phyloP scores from a whole-genome alignment of 2,113 vertebrate species.

The Tupaia tana region DNA sequence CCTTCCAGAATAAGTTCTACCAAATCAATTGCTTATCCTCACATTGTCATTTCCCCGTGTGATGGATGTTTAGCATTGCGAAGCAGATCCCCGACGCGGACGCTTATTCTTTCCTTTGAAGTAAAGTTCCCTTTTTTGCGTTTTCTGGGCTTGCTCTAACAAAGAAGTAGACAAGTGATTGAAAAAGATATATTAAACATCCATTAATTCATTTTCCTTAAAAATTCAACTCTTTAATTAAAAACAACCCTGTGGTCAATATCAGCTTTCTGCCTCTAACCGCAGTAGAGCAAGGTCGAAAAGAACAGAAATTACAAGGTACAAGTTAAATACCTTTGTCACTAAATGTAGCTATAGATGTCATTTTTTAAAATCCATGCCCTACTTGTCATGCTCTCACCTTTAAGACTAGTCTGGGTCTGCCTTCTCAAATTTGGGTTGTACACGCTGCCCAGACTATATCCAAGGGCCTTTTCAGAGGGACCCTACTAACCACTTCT shows the following conservation, averaged over 20 bases:
- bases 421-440: not conserved
- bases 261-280: constrained; percentile 47
- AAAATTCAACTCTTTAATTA: constrained; percentile 69
- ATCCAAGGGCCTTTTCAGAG: not conserved
- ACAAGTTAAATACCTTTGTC: not conserved
- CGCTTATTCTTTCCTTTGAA: not conserved
- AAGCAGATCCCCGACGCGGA: not conserved
- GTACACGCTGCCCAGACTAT: not conserved
- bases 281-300: not conserved
- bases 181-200: constrained; percentile 59
- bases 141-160: not conserved
- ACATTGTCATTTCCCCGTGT: not conserved
- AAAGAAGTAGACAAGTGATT: not conserved
- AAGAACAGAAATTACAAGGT: constrained; percentile 1
- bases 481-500: not conserved
- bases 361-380: not conserved
- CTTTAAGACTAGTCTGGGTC: not conserved
- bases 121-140: not conserved
- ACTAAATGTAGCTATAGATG: not conserved
- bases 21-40: not conserved
- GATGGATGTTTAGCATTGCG: not conserved
- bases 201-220: constrained; percentile 56
- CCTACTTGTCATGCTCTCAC: not conserved
- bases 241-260: constrained; percentile 36
- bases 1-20: not conserved